These are phyloP conservation scores for Nymphalis urticae DNA, from an alignment of 2,888 invertebrate species.

Conservation along the genomic window DNA sequence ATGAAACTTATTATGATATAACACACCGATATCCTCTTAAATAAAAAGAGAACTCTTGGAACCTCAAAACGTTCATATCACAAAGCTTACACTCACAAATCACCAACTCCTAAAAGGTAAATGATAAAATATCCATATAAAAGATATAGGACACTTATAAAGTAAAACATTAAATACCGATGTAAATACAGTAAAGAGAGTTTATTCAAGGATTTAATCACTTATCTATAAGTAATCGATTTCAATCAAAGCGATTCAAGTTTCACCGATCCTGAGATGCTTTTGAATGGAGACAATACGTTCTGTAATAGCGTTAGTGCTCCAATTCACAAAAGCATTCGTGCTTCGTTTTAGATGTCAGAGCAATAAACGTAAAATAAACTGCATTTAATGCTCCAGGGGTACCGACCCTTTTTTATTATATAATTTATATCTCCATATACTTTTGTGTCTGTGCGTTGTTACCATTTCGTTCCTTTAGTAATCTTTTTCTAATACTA, in stretches of 20 bases:
- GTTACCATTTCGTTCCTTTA: too few species aligned
- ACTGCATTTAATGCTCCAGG: background rate
- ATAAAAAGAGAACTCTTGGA: too few species aligned
- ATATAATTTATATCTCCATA: background rate
- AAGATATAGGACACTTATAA: too few species aligned
- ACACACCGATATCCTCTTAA: too few species aligned
- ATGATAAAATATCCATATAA: too few species aligned
- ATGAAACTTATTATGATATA: too few species aligned
- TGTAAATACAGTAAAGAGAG: too few species aligned
- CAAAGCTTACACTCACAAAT: too few species aligned
- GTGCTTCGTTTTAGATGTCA: background rate
- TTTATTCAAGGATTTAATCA: background rate
- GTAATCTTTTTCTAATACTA: too few species aligned
- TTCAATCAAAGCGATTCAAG: background rate
- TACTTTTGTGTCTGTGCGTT: background rate
- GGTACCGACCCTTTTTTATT: background rate
- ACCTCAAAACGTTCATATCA: too few species aligned
- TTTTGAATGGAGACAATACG: background rate
- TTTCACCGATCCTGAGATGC: background rate
- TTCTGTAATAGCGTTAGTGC: background rate
- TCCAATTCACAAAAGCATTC: background rate
- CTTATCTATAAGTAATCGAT: background rate
- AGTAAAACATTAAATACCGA: too few species aligned
- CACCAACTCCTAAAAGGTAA: too few species aligned
- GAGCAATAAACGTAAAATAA: constrained; percentile 1